A percentile compares a stretch with the other conserved stretches of the same genome.
Conservation (phyloP, 2,113 vertebrate genomes). For the Sturnira hondurensis region DNA sequence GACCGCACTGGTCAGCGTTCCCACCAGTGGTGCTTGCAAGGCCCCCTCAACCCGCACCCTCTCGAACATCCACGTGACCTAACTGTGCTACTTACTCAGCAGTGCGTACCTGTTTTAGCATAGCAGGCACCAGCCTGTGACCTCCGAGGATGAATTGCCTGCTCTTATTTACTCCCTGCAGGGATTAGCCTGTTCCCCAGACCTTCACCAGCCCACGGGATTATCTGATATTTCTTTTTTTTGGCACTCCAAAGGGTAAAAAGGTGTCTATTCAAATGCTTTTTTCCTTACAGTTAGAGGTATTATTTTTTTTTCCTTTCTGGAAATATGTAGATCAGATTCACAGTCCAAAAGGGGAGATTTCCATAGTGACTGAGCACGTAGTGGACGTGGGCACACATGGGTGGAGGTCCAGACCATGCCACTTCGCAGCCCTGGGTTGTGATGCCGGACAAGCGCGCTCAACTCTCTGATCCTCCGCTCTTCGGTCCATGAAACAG, state of each 20-base stretch:
- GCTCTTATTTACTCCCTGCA: neutral
- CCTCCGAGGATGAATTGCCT: neutral
- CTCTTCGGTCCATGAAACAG: neutral
- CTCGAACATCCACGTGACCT: neutral
- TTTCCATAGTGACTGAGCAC: neutral
- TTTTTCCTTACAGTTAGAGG: neutral
- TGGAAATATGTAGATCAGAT: neutral
- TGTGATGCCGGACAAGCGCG: neutral
- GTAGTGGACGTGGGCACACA: neutral
- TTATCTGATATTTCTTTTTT: neutral
- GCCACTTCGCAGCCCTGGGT: neutral
- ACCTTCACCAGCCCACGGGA: neutral
- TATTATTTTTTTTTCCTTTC: neutral
- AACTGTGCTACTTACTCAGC: neutral
- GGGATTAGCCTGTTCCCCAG: neutral
- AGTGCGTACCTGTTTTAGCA: neutral
- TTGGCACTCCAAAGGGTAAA: neutral
- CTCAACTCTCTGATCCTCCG: neutral
- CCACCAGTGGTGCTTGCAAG: neutral
- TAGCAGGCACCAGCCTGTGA: neutral
- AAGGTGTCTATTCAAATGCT: neutral
- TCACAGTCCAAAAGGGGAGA: neutral
- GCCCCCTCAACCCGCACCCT: neutral
- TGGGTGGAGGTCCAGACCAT: neutral
- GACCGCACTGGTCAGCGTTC: neutral